Conservation (phyloP, 2,113 vertebrate species). For the Silurus glanis region DNA sequence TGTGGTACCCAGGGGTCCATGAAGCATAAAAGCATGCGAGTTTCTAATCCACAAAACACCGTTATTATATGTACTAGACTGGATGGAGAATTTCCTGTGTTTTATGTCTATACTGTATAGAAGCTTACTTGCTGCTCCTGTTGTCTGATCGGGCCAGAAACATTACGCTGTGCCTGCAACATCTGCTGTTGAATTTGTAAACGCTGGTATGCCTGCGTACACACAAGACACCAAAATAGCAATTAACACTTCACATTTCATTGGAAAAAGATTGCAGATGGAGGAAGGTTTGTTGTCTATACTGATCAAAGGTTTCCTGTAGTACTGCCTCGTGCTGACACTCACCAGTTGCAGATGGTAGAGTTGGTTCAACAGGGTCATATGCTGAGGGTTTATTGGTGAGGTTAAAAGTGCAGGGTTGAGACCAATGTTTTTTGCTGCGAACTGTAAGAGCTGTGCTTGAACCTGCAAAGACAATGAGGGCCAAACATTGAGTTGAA, state of each 20-base stretch:
- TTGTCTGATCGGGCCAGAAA: conserved; percentile 97
- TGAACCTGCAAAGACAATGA: conserved; percentile 82
- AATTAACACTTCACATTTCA: neutral
- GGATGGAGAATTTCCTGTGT: no score
- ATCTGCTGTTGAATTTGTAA: conserved; percentile 99
- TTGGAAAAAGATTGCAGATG: neutral
- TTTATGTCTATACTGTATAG: no score
- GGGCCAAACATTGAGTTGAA: neutral
- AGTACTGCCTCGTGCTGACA: conserved; percentile 28
- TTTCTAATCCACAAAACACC: no score
- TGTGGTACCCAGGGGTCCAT: neutral
- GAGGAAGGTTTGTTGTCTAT: neutral
- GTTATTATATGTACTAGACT: no score
- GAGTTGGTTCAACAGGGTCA: conserved; percentile 99
- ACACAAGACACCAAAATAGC: neutral
- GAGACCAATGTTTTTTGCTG: conserved; percentile 99
- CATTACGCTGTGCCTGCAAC: conserved; percentile 98
- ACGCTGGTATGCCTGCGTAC: conserved; percentile 93
- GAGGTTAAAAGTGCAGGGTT: conserved; percentile 99
- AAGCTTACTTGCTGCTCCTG: conserved; percentile 98
- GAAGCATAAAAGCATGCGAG: no score
- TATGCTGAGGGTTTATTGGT: conserved; percentile 99
- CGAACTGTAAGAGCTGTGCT: conserved; percentile 99
- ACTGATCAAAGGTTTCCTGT: neutral
- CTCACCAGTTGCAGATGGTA: conserved; percentile 99